Base-by-base conservation (phyloP, 1,140 invertebrate species). In the Aplysia californica region DNA sequence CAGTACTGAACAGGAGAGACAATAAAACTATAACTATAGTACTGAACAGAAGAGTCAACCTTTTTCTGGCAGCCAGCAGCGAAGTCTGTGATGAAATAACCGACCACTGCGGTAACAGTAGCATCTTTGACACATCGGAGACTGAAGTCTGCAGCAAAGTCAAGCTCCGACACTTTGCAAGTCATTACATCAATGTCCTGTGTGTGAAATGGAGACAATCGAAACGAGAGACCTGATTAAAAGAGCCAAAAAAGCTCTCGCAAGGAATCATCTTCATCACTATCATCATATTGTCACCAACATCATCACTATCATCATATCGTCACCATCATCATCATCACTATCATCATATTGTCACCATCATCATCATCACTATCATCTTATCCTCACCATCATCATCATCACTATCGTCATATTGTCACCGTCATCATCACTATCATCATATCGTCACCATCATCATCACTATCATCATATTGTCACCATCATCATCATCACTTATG, bases 51-150 rank as follows among this genome's bases (percentile, higher is more conserved):
- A 50, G 15, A 71, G 69, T 75, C 80, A 86, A n/a, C 85, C 81
- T 82, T 79, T 38, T 77, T 80, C 10, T 36, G 66, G 76, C 83
- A 86, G 18, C 72, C 75, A 50, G 78, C 75, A 44, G 82, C 75
- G 79, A 89, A 89, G 59, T 80, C 80, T 39, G 85, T 86, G 76
- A 89, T 85, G 82, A 89, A 90, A 71, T 86, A 89, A 36, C 87
- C 87, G 38, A 89, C 80, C 33, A 90, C n/a, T 21, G 86, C 87
- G 55, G 82, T 84, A 2, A 90, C 56, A 2, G 79, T 50, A 31
- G 83, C 84, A 73, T 86, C 80, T 39, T 26, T 67, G 2, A 33
- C 79, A 6, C 82, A 78, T 0, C 64, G 77, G 4, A 89, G 68
- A 31, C 33, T 38, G 67, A 89, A 88, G 3, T 81, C 68, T 33